These are phyloP conservation scores for Prunella fulvescens DNA, from an alignment of 2,113 vertebrate genomes.

Conservation along the genomic window DNA sequence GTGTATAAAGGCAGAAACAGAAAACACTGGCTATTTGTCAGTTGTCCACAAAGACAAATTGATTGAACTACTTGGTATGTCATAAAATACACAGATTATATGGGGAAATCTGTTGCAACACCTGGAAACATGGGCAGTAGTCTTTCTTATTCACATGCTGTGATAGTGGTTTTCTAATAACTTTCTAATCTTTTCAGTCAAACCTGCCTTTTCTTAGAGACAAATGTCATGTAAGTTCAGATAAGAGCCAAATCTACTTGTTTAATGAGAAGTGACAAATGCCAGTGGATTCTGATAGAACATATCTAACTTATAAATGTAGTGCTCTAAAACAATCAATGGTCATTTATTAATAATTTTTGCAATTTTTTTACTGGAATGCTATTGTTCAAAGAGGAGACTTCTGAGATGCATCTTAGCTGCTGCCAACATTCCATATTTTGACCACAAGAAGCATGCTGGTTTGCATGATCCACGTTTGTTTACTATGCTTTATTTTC, in stretches of 20 bases:
- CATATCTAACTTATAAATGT: neutral
- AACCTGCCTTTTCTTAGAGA: neutral
- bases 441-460: neutral
- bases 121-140: neutral
- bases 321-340: neutral
- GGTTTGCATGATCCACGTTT: neutral
- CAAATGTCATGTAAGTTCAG: neutral
- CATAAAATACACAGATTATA: neutral
- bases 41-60: neutral
- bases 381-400: neutral
- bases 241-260: neutral
- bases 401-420: neutral
- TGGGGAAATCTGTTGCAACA: neutral
- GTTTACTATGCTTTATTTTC: neutral
- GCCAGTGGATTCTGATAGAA: neutral
- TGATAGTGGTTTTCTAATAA: neutral
- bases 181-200: neutral
- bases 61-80: neutral
- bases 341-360: neutral
- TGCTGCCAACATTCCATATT: neutral
- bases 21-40: neutral
- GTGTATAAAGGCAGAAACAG: neutral
- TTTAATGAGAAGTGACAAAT: constrained; percentile 9
- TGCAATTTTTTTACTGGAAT: neutral
- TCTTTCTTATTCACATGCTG: neutral